Conservation (phyloP, 1,140 invertebrate species). For the Zeugodacus cucurbitae region DNA sequence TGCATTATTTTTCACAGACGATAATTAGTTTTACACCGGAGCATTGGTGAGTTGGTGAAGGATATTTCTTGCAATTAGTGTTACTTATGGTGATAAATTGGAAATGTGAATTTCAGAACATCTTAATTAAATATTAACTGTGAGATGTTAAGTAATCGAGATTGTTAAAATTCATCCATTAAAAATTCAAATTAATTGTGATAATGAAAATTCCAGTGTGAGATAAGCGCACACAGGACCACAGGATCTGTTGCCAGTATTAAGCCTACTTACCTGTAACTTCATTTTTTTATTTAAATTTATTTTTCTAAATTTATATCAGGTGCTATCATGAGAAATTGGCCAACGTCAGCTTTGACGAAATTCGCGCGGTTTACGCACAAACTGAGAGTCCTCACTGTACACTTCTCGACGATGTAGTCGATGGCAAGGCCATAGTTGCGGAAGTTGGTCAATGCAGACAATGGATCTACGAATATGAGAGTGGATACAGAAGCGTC, state of each 20-base stretch:
- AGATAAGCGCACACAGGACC: no score
- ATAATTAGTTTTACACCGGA: constrained; percentile 68
- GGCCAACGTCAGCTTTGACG: constrained; percentile 26
- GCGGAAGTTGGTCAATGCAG: constrained; percentile 53
- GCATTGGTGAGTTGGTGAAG: constrained; percentile 65
- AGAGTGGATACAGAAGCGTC: constrained; percentile 68
- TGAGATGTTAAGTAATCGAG: no score
- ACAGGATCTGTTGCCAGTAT: no score
- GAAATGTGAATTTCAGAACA: no score
- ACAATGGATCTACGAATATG: constrained; percentile 66
- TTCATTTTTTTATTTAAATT: background rate
- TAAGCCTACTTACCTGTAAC: no score
- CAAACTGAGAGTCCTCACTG: constrained; percentile 49
- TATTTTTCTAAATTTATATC: background rate
- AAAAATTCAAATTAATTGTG: no score
- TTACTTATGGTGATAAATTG: no score
- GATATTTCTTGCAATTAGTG: no score
- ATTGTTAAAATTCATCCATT: no score
- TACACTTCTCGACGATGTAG: constrained; percentile 48
- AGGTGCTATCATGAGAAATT: constrained; percentile 46
- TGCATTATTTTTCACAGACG: constrained; percentile 71
- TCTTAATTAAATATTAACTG: no score
- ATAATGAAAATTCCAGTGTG: no score
- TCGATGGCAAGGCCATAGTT: constrained; percentile 43
- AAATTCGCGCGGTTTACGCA: constrained; percentile 39